A percentile compares a stretch with the other conserved stretches of the same genome.
Conservation (phyloP, 2,113 vertebrate genomes). For the Psettodes erumei region DNA sequence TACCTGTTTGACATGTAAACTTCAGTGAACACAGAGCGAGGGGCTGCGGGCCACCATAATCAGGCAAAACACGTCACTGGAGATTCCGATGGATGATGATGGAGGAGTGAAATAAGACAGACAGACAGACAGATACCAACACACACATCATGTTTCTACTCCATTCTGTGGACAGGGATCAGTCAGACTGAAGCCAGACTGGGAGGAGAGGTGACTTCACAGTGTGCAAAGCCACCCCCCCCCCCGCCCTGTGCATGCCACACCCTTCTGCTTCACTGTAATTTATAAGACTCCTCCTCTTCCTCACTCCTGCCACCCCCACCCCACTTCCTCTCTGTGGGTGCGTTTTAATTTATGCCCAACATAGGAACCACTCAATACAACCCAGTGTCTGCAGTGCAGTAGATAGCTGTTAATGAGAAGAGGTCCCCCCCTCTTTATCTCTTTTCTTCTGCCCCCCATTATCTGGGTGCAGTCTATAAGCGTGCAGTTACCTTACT, state of each 20-base stretch:
- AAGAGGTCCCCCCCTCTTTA: slow-evolving; percentile 94
- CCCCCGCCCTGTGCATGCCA: slow-evolving; percentile 1
- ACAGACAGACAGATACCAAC: no score
- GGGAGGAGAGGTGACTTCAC: slow-evolving; percentile 10
- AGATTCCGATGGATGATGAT: slow-evolving; percentile 14
- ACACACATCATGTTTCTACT: background rate
- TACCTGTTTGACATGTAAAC: slow-evolving; percentile 51
- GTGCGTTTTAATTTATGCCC: slow-evolving; percentile 93
- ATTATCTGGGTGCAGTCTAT: slow-evolving; percentile 98
- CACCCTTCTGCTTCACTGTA: slow-evolving; percentile 47
- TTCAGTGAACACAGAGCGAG: slow-evolving; percentile 7
- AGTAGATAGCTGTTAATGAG: slow-evolving; percentile 99
- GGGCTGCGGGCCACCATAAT: slow-evolving; percentile 15
- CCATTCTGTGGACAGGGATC: background rate
- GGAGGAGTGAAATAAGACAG: no score
- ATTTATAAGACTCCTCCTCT: slow-evolving; percentile 49
- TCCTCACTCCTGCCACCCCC: slow-evolving; percentile 40
- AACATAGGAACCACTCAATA: slow-evolving; percentile 88
- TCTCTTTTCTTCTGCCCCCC: slow-evolving; percentile 93
- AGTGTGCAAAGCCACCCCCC: slow-evolving; percentile 4
- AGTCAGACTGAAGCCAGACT: slow-evolving; percentile 20
- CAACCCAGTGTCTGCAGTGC: slow-evolving; percentile 92
- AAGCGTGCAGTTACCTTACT: slow-evolving; percentile 95
- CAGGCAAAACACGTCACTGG: slow-evolving; percentile 13
- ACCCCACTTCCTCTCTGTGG: slow-evolving; percentile 57